phyloP scores from a whole-genome alignment of 2,113 vertebrate genomes.

The Thunnus maccoyii region DNA sequence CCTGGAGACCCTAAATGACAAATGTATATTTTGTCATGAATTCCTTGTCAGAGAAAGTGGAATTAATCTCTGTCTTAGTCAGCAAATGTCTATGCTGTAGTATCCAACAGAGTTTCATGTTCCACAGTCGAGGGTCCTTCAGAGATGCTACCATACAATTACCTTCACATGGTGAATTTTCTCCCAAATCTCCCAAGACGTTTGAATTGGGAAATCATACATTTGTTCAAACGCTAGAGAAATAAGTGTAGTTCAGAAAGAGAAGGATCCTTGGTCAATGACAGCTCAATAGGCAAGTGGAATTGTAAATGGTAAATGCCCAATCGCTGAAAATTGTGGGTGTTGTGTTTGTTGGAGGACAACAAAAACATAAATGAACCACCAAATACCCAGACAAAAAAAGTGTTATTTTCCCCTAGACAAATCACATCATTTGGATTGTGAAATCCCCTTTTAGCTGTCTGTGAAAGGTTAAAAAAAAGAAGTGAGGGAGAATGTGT shows the following conservation, averaged over 20 bases:
- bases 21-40: constrained; percentile 36
- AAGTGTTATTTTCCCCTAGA: constrained; percentile 24
- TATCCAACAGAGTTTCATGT: constrained; percentile 32
- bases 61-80: constrained; percentile 13
- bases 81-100: constrained; percentile 22
- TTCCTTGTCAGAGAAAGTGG: constrained; percentile 29
- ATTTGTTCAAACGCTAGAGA: constrained; percentile 44
- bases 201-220: constrained; percentile 58
- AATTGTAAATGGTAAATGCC: constrained; percentile 43
- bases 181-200: constrained; percentile 5
- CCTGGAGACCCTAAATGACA: neutral
- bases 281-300: constrained; percentile 57
- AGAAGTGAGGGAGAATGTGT: constrained; percentile 34
- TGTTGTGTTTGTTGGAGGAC: constrained; percentile 37
- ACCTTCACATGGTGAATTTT: constrained; percentile 41
- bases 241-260: constrained; percentile 38
- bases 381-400: constrained; percentile 29
- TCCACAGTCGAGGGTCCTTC: constrained; percentile 26
- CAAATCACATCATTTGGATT: constrained; percentile 35
- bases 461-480: constrained; percentile 52
- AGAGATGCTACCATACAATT: constrained; percentile 36
- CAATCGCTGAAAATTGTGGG: constrained; percentile 49
- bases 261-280: constrained; percentile 25
- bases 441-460: constrained; percentile 44
- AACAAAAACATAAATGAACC: constrained; percentile 35